Base-by-base conservation (phyloP, 2,113 vertebrate genomes). In the Eleginops maclovinus region DNA sequence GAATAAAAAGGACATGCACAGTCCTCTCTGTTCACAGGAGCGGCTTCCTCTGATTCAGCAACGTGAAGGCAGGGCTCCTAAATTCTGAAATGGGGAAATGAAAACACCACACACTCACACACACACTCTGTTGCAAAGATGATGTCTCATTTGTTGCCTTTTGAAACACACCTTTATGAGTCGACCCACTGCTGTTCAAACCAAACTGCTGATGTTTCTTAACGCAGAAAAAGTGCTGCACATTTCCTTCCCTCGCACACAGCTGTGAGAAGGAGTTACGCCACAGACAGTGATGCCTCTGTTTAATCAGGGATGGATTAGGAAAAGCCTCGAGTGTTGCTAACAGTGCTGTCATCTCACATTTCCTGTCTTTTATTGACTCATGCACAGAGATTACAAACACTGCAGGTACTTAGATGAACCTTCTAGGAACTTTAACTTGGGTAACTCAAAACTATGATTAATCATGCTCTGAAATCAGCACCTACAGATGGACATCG, bases 241-340 rank as follows among this genome's bases (percentile, higher is more conserved):
- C 28, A 4, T 28, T 28, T 4, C 28, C 28, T 28, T 28, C n/a
- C n/a, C n/a, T n/a, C n/a, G n/a, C n/a, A n/a, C n/a, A n/a, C n/a
- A n/a, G n/a, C n/a, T 73, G 82, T 47, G 62, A 61, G 63, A n/a
- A 75, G 43, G 64, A 59, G 73, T 88, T 79, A 69, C 72, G 15
- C 59, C 81, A 89, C 41, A 14, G 19, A 89, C 41, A 14, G 19
- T 58, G 59, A 82, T 43, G 67, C 53, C 47, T 46, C 49, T 31
- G 60, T 85, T 86, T 88, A 90, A 90, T 90, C 87, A 88, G 72
- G 72, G 36, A 14, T 67, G 88, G 89, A 90, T 92, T 90, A 93
- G 72, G 79, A 74, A 75, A 67, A 87, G 74, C 77, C 77, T 69
- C 0, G 56, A 75, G 78, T 53, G 54, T 47, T 26, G 68, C 44